These are phyloP conservation scores for Amphiprion clarkii DNA, from an alignment of 2,797 vertebrate genomes.

Conservation along the genomic window DNA sequence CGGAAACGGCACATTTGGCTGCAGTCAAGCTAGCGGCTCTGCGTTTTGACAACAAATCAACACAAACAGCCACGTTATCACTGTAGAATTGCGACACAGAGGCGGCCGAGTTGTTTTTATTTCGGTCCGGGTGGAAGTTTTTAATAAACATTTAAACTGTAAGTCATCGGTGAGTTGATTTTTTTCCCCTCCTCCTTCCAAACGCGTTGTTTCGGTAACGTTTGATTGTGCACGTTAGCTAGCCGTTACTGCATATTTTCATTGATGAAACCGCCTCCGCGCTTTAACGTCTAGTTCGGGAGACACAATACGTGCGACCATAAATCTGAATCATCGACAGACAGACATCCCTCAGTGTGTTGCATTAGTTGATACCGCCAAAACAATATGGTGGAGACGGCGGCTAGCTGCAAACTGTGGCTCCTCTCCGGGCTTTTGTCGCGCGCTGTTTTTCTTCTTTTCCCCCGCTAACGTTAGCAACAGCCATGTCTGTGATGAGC, in stretches of 20 bases:
- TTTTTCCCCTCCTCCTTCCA: constrained; percentile 34
- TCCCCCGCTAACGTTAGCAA: background rate
- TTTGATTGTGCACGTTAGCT: constrained; percentile 52
- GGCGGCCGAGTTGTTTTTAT: background rate
- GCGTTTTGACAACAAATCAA: constrained; percentile 44
- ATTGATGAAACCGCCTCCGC: background rate
- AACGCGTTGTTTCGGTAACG: constrained; percentile 49
- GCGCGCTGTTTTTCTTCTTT: background rate
- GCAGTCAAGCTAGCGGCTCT: constrained; percentile 48
- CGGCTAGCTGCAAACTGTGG: constrained; percentile 37
- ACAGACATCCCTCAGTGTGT: background rate
- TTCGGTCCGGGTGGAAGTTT: constrained; percentile 21
- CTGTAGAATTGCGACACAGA: background rate
- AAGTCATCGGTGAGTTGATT: constrained; percentile 74
- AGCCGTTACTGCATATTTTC: constrained; percentile 11
- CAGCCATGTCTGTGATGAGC: accelerated
- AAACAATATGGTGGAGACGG: constrained; percentile 73
- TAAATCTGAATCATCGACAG: background rate
- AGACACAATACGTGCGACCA: background rate
- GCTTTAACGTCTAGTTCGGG: no score
- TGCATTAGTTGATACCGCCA: constrained; percentile 20
- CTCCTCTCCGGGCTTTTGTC: constrained; percentile 57
- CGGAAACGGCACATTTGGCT: constrained; percentile 65
- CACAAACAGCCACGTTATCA: constrained; percentile 20
- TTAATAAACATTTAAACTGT: constrained; percentile 21